phyloP scores from a whole-genome alignment of 2,113 vertebrate genomes.

The Picathartes gymnocephalus region DNA sequence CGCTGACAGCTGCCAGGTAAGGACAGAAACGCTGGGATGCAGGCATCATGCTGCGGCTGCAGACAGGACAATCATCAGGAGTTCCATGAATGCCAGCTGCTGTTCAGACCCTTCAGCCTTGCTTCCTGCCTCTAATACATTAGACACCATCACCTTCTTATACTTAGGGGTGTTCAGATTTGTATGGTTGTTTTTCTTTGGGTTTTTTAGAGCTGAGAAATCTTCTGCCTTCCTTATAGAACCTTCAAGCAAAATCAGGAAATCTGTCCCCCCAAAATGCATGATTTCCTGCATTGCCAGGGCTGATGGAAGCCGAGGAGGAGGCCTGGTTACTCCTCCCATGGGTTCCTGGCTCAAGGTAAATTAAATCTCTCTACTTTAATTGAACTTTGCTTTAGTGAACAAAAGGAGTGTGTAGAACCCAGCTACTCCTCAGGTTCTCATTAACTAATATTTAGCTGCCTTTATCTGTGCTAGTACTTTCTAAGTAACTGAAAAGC shows the following conservation, averaged over 20 bases:
- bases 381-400: neutral
- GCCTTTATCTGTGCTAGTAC: neutral
- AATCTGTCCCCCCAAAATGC: fast-evolving
- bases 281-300: neutral
- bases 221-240: neutral
- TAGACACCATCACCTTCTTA: neutral
- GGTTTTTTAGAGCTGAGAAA: neutral
- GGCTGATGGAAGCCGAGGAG: neutral
- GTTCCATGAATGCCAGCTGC: neutral
- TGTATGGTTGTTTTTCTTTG: neutral
- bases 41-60: neutral
- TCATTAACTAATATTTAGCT: neutral
- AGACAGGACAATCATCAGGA: neutral
- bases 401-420: neutral
- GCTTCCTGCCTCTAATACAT: neutral
- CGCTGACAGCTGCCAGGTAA: neutral
- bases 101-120: neutral
- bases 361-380: neutral
- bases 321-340: neutral
- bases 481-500: neutral
- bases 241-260: neutral
- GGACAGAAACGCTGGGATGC: neutral
- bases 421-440: neutral
- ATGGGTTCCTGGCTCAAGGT: neutral
- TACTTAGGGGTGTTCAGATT: neutral